These are phyloP conservation scores for Nesoenas mayeri DNA, from an alignment of 2,113 vertebrate species.

Conservation along the genomic window DNA sequence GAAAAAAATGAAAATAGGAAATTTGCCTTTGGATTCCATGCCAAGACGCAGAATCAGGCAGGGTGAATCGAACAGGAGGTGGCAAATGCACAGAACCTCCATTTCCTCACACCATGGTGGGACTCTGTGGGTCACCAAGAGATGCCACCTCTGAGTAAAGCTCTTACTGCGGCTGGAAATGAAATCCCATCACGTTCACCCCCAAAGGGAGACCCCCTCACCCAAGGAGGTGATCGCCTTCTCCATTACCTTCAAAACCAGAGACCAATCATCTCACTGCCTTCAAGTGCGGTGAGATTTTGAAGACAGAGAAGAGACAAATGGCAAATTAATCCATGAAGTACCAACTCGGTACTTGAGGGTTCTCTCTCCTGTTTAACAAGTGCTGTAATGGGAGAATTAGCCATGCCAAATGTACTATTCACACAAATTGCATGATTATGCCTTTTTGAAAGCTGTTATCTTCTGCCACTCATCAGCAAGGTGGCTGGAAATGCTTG, in stretches of 20 bases:
- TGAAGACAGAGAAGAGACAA: neutral
- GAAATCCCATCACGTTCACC: accelerated
- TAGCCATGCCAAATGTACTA: slow-evolving; percentile 8
- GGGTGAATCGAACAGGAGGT: neutral
- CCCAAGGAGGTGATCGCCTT: neutral
- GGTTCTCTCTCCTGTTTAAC: neutral
- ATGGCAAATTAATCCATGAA: slow-evolving; percentile 5
- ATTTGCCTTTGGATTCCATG: neutral
- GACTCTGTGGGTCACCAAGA: neutral
- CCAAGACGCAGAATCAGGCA: neutral
- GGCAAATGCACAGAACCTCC: neutral
- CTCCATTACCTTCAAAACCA: neutral
- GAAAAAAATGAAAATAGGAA: neutral
- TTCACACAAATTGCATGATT: slow-evolving; percentile 39
- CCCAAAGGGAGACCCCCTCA: neutral
- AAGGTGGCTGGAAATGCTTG: neutral
- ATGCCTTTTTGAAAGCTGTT: neutral
- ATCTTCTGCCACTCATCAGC: slow-evolving; percentile 14
- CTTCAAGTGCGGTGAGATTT: neutral
- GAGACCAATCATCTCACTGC: neutral
- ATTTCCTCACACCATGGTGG: neutral
- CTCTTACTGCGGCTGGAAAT: neutral
- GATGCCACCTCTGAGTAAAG: neutral
- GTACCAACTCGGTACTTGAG: neutral
- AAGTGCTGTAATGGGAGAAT: slow-evolving; percentile 20